Evolutionary conservation across 2,888 invertebrate species (phyloP).

Genomic region (Gibbula magus): DNA sequence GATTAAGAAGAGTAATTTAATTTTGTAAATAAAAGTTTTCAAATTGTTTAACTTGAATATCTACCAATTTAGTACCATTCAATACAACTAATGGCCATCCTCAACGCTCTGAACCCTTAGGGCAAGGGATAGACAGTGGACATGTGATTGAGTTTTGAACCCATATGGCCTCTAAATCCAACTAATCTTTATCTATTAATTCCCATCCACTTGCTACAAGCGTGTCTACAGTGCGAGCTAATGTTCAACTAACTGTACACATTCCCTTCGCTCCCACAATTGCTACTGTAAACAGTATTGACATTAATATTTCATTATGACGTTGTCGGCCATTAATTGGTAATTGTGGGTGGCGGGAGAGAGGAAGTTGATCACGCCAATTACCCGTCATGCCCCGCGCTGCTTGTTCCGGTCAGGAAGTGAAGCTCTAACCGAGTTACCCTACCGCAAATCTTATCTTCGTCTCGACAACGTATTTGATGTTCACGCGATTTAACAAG

Average conservation of each 20-base stretch:
- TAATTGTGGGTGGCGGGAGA: slow-evolving; percentile 17
- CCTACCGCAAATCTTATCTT: slow-evolving; percentile 16
- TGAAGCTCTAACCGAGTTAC: background rate
- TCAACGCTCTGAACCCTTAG: too few relatives aligned
- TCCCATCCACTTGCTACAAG: too few relatives aligned
- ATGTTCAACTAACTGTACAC: background rate
- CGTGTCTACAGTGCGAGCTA: too few relatives aligned
- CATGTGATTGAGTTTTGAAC: too few relatives aligned
- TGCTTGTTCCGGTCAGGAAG: background rate
- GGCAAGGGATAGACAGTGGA: too few relatives aligned
- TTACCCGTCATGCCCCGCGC: slow-evolving; percentile 22
- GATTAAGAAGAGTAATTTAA: too few relatives aligned
- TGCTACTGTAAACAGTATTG: slow-evolving; percentile 5
- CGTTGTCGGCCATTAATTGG: slow-evolving; percentile 17
- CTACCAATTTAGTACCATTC: too few relatives aligned
- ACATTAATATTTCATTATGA: slow-evolving; percentile 23
- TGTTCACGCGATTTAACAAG: slow-evolving; percentile 18
- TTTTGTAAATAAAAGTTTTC: too few relatives aligned
- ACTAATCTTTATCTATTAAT: too few relatives aligned
- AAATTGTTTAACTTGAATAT: too few relatives aligned
- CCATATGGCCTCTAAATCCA: too few relatives aligned
- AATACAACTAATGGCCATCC: too few relatives aligned
- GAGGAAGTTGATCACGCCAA: background rate
- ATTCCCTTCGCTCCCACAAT: background rate
- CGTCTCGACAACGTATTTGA: slow-evolving; percentile 18